Conservation (phyloP, 2,888 invertebrate genomes). For the Trichopoda pennipes region DNA sequence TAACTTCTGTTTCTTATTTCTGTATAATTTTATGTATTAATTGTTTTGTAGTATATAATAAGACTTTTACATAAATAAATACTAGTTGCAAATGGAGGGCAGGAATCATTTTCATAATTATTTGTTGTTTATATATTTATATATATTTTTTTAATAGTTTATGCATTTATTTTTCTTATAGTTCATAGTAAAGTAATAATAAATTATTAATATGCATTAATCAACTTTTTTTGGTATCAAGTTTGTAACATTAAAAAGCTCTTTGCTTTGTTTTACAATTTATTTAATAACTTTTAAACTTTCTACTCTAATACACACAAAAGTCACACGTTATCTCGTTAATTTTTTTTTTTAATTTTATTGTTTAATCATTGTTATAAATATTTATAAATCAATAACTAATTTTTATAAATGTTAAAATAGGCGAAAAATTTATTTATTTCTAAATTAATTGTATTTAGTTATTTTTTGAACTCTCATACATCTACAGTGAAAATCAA, state of each 20-base stretch:
- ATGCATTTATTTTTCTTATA: conserved; percentile 63
- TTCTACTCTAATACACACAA: conserved; percentile 52
- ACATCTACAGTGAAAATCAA: too few relatives aligned
- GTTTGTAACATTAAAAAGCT: conserved; percentile 28
- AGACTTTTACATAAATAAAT: conserved; percentile 68
- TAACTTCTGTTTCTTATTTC: conserved; percentile 36
- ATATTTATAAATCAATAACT: neutral
- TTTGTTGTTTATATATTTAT: conserved; percentile 68
- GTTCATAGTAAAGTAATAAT: conserved; percentile 2
- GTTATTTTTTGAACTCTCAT: too few relatives aligned
- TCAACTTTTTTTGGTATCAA: conserved; percentile 19
- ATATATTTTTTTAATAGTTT: conserved; percentile 42
- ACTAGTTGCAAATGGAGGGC: conserved; percentile 74
- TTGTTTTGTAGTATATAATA: conserved; percentile 47
- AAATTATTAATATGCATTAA: conserved; percentile 17
- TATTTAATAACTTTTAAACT: conserved; percentile 22
- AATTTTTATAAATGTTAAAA: conserved; percentile 14
- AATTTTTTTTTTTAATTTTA: neutral
- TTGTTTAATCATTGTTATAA: neutral
- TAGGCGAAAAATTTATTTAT: neutral
- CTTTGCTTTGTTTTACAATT: conserved; percentile 30
- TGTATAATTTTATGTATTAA: conserved; percentile 39
- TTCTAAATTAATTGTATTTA: too few relatives aligned
- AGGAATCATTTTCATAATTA: conserved; percentile 79
- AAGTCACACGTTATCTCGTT: conserved; percentile 31